Percentiles rank a stretch among this genome's conserved stretches.
Evolutionary conservation across 2,888 invertebrate species (phyloP).

Genomic region (Epistrophe eligans): DNA sequence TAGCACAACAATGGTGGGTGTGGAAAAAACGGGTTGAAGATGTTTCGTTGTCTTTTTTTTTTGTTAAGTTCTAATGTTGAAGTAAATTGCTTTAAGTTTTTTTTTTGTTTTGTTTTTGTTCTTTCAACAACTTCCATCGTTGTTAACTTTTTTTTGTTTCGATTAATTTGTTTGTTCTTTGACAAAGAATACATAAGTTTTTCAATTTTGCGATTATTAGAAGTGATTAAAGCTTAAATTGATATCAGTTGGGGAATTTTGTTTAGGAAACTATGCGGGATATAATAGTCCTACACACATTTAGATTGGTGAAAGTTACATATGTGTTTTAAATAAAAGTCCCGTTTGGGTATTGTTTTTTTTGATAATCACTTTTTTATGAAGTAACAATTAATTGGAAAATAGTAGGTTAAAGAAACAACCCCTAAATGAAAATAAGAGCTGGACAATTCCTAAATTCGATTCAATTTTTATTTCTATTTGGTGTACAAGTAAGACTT

Average conservation of each 20-base stretch:
- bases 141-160: constrained; percentile 71
- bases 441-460: no score
- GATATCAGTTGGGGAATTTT: constrained; percentile 4
- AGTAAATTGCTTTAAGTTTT: constrained; percentile 68
- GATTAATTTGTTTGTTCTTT: constrained; percentile 60
- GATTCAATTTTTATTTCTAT: no score
- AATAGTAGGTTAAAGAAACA: no score
- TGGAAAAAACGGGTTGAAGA: constrained; percentile 1
- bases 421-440: no score
- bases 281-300: background rate
- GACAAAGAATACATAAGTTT: constrained; percentile 82
- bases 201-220: constrained; percentile 83
- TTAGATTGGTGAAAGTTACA: background rate
- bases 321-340: background rate
- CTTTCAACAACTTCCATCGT: background rate
- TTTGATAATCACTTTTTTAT: no score
- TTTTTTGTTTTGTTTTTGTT: constrained; percentile 25
- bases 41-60: constrained; percentile 17
- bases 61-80: constrained; percentile 22
- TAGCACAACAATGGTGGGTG: constrained; percentile 1
- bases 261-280: background rate
- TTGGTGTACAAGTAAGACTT: no score
- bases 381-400: no score
- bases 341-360: no score
- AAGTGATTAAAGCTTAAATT: constrained; percentile 80